Percentiles rank a stretch among this genome's conserved stretches.
Evolutionary conservation across 2,797 vertebrate species (phyloP).

Genomic region (Sparidentex hasta): DNA sequence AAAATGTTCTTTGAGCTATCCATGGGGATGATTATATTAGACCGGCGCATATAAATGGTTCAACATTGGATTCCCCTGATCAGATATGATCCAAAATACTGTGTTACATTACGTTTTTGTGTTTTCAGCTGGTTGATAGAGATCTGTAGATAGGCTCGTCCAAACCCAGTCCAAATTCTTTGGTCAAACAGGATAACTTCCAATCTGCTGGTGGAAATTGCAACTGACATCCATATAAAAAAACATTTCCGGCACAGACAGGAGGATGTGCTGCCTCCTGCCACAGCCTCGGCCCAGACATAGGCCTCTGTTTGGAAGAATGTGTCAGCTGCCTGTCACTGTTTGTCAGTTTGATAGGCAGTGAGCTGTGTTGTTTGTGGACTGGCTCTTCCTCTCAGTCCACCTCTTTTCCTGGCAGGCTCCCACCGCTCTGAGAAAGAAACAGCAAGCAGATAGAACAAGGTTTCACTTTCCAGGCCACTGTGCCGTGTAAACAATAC

Average conservation of each 20-base stretch:
- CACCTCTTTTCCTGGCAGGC: not conserved
- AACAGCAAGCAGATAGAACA: conserved; percentile 8
- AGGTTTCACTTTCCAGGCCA: conserved; percentile 50
- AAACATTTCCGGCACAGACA: not conserved
- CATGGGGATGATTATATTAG: not conserved
- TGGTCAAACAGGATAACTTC: not conserved
- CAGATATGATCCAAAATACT: not conserved
- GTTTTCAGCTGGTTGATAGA: conserved; percentile 6
- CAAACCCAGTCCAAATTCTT: not conserved
- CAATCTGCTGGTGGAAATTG: conserved; percentile 23
- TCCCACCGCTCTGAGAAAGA: conserved; percentile 20
- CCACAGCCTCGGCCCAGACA: conserved; percentile 3
- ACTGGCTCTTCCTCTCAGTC: conserved; percentile 18
- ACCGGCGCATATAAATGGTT: not conserved
- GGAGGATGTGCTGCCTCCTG: conserved; percentile 26
- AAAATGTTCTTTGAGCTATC: not conserved
- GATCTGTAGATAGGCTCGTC: not conserved
- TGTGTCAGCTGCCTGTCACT: conserved; percentile 76
- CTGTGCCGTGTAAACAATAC: conserved; percentile 62
- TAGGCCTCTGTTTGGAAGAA: conserved; percentile 57
- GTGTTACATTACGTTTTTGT: not conserved
- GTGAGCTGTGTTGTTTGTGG: conserved; percentile 62
- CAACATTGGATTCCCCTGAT: not conserved
- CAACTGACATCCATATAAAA: not conserved
- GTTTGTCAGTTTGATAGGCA: conserved; percentile 62